Evolutionary conservation across 1,140 invertebrate genomes (phyloP).

Genomic region (Solenopsis fugax): DNA sequence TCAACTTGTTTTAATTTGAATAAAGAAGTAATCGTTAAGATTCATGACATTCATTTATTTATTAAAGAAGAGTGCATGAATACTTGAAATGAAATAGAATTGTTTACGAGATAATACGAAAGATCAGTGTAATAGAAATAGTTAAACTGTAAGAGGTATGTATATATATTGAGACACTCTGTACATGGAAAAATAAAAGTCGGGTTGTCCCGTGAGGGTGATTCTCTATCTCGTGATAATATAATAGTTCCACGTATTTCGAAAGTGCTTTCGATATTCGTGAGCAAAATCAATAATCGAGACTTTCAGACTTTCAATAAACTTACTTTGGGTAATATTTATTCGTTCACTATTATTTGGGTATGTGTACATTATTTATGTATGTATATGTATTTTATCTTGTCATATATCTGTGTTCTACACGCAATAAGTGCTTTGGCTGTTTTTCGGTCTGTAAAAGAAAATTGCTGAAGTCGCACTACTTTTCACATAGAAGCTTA

Average conservation of each 20-base stretch:
- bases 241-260: constrained; percentile 37
- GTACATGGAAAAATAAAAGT: constrained; percentile 27
- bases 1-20: constrained; percentile 15
- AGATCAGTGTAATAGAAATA: not conserved
- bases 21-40: not conserved
- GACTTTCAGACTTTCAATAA: not conserved
- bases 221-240: constrained; percentile 51
- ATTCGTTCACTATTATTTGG: constrained; percentile 2
- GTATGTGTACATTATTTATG: too few relatives aligned
- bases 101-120: not conserved
- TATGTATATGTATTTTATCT: not conserved
- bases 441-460: too few relatives aligned
- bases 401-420: too few relatives aligned
- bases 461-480: too few relatives aligned
- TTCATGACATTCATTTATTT: not conserved
- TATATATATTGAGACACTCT: constrained; percentile 25
- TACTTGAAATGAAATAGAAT: not conserved
- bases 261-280: constrained; percentile 26
- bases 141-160: not conserved
- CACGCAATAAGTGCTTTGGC: too few relatives aligned
- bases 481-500: too few relatives aligned
- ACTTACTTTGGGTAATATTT: not conserved
- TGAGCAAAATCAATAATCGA: constrained; percentile 27
- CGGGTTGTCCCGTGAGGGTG: not conserved
- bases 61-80: too few relatives aligned